A percentile compares a stretch with the other conserved stretches of the same genome.
These are phyloP conservation scores for Pachydiplax longipennis DNA, from an alignment of 2,888 invertebrate species.

Conservation along the genomic window DNA sequence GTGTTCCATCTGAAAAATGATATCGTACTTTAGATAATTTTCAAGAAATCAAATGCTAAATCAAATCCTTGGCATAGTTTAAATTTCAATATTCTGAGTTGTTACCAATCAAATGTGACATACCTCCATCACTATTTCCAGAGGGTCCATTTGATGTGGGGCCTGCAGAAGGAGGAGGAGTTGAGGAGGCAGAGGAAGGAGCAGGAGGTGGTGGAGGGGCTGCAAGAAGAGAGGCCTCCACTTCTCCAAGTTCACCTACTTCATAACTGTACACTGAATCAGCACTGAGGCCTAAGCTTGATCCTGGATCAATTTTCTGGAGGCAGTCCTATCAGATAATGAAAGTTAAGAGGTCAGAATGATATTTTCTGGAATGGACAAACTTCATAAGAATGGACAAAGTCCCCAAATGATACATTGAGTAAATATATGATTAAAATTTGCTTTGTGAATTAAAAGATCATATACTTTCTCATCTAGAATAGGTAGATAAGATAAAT, in stretches of 20 bases:
- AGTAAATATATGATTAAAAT: background rate
- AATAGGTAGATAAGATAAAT: background rate
- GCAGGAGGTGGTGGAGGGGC: conserved; percentile 17
- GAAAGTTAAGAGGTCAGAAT: background rate
- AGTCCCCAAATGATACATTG: background rate
- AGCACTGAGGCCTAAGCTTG: conserved; percentile 80
- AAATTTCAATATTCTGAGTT: background rate
- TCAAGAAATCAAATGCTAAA: background rate
- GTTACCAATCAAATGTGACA: background rate
- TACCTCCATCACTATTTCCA: conserved; percentile 4
- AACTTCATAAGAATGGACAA: background rate
- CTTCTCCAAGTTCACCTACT: conserved; percentile 75
- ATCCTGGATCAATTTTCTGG: conserved; percentile 89
- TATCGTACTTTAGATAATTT: background rate
- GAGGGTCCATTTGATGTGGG: conserved; percentile 26
- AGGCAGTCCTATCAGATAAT: conserved; percentile 75
- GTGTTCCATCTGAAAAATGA: background rate
- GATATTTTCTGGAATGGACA: too few relatives aligned
- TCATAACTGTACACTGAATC: conserved; percentile 95
- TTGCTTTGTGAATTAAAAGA: background rate
- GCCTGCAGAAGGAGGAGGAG: conserved; percentile 29
- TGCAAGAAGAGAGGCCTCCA: conserved; percentile 53
- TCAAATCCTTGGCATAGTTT: background rate
- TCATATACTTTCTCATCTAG: background rate
- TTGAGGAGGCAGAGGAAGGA: conserved; percentile 10